phyloP scores from a whole-genome alignment of 2,113 vertebrate species.

The Podarcis raffonei region DNA sequence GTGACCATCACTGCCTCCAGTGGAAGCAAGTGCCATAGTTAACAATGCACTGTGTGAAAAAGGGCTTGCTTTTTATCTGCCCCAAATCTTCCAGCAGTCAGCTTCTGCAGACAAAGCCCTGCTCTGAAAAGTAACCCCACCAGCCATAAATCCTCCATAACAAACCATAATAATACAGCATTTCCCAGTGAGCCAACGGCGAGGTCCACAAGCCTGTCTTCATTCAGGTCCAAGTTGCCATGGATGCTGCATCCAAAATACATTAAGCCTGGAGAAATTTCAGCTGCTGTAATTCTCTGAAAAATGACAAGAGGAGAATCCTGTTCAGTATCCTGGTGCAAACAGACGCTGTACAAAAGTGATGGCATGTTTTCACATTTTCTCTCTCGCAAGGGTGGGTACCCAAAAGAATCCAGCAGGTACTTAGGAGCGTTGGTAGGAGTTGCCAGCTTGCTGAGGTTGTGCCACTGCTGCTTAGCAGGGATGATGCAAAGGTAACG shows the following conservation, averaged over 20 bases:
- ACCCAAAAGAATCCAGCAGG: neutral
- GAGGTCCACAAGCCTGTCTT: conserved; percentile 89
- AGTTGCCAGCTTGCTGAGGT: too few species aligned
- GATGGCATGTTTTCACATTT: too few species aligned
- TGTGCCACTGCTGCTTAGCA: too few species aligned
- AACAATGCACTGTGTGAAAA: neutral
- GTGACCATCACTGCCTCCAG: too few species aligned
- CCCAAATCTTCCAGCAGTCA: too few species aligned
- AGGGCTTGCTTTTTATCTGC: too few species aligned
- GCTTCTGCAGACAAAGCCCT: neutral
- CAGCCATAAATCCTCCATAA: neutral
- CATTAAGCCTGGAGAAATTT: conserved; percentile 82
- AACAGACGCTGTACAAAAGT: neutral
- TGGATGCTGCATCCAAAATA: conserved; percentile 97
- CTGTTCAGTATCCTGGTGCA: rapidly evolving
- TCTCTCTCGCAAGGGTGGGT: neutral
- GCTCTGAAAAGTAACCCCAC: too few species aligned
- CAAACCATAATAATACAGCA: conserved; percentile 91
- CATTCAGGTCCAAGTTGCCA: conserved; percentile 91
- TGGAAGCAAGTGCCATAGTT: neutral
- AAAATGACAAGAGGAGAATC: conserved; percentile 8
- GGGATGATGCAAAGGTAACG: too few species aligned
- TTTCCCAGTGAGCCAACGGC: conserved; percentile 91
- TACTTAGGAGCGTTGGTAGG: neutral
- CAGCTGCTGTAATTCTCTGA: conserved; percentile 86